Percentiles rank a stretch among this genome's conserved stretches.
phyloP scores from a whole-genome alignment of 2,113 vertebrate genomes.

The Solea senegalensis region DNA sequence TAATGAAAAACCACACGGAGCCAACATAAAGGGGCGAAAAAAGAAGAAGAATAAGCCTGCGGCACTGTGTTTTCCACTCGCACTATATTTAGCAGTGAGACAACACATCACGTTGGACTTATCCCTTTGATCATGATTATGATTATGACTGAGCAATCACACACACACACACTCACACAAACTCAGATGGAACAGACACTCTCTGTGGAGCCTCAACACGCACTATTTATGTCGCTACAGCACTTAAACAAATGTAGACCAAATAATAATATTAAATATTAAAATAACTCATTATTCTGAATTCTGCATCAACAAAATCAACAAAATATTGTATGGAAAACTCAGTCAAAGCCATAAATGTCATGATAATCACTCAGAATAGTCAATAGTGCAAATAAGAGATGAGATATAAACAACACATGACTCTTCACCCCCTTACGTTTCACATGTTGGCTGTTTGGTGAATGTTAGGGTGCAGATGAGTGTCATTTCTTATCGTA shows the following conservation, averaged over 20 bases:
- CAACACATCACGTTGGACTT: constrained; percentile 71
- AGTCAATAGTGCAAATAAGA: too few relatives aligned
- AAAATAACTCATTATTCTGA: too few relatives aligned
- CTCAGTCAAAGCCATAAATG: too few relatives aligned
- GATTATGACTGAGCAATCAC: constrained; percentile 63
- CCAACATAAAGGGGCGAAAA: neutral
- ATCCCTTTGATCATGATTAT: constrained; percentile 72
- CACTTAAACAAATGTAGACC: neutral
- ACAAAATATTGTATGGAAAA: too few relatives aligned
- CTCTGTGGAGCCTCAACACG: neutral
- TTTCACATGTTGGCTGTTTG: neutral
- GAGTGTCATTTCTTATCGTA: too few relatives aligned
- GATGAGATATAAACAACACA: too few relatives aligned
- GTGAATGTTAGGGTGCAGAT: neutral
- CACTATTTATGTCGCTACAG: neutral
- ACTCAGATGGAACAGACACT: constrained; percentile 26
- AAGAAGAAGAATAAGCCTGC: constrained; percentile 52
- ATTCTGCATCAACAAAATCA: too few relatives aligned
- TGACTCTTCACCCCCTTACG: neutral
- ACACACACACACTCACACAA: constrained; percentile 33
- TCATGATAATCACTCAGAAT: too few relatives aligned
- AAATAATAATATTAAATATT: too few relatives aligned
- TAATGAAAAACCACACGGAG: constrained; percentile 28
- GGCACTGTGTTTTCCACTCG: constrained; percentile 62
- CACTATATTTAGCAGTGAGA: constrained; percentile 76